Conservation (phyloP, 2,113 vertebrate species). For the Sakesphorus luctuosus region DNA sequence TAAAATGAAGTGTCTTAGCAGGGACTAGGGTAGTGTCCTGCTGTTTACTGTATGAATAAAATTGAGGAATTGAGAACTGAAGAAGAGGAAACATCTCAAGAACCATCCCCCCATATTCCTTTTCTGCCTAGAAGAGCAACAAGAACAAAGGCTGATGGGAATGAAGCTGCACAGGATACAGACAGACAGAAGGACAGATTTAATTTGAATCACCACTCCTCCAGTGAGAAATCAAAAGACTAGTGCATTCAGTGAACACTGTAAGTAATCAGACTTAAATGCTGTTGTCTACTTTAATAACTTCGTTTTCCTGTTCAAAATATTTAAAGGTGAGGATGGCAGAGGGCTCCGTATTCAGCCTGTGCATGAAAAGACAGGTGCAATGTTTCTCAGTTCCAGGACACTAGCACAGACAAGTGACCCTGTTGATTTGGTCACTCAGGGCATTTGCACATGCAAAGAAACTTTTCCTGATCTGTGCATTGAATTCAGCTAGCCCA, state of each 20-base stretch:
- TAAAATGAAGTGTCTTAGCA: background rate
- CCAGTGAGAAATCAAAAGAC: background rate
- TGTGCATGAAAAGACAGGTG: background rate
- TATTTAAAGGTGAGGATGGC: background rate
- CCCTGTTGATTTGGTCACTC: background rate
- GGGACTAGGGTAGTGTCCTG: background rate
- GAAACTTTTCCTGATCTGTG: background rate
- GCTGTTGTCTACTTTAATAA: background rate
- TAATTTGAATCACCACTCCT: background rate
- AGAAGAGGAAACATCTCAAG: constrained; percentile 42
- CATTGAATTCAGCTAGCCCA: background rate
- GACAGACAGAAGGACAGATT: background rate
- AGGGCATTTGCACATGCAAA: fast-evolving
- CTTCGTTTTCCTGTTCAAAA: background rate
- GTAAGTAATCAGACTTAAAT: background rate
- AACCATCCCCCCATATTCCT: background rate
- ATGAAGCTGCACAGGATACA: background rate
- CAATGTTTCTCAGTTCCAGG: background rate
- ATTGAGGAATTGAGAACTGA: constrained; percentile 53
- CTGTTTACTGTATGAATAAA: background rate
- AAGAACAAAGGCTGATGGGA: background rate
- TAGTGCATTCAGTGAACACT: background rate
- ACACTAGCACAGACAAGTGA: background rate
- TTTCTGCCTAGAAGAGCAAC: background rate
- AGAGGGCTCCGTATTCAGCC: background rate